phyloP scores from a whole-genome alignment of 1,140 invertebrate genomes.

The Papilio dardanus region DNA sequence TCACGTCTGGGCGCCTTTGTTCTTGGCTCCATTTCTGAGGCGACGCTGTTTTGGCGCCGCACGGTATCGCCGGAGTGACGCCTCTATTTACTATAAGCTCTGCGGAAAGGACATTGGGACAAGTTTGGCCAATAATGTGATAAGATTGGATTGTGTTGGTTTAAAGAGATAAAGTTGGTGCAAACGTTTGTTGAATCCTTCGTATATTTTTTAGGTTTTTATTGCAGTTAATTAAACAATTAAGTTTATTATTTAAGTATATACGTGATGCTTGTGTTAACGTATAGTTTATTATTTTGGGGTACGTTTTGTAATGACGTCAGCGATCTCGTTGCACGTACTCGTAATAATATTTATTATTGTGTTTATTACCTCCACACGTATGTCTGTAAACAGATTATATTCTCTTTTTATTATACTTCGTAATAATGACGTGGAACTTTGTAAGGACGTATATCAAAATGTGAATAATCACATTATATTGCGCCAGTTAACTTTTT shows the following conservation, averaged over 20 bases:
- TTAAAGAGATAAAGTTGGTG: not conserved
- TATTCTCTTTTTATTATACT: not conserved
- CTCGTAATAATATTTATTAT: not conserved
- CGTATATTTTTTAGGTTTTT: too few species aligned
- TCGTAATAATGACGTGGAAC: not conserved
- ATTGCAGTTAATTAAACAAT: not conserved
- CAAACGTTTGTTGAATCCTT: not conserved
- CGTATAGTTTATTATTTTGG: not conserved
- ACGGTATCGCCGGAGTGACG: not conserved
- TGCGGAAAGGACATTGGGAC: not conserved
- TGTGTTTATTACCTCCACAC: not conserved
- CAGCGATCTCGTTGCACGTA: not conserved
- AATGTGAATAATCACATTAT: constrained; percentile 6
- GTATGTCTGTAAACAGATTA: not conserved
- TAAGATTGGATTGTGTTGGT: not conserved
- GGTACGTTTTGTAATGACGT: not conserved
- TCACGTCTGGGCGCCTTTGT: constrained; percentile 36
- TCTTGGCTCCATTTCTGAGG: constrained; percentile 39
- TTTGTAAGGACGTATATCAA: not conserved
- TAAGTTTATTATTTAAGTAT: too few species aligned
- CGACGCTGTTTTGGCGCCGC: constrained; percentile 9
- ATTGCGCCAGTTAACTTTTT: not conserved
- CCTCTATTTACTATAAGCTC: not conserved
- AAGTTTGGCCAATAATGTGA: constrained; percentile 7
- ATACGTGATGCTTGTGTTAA: not conserved